Evolutionary conservation across 2,113 vertebrate species (phyloP), one percentile per base, ranked within the genome.

Genomic region (Monarcha castaneiventris): DNA sequence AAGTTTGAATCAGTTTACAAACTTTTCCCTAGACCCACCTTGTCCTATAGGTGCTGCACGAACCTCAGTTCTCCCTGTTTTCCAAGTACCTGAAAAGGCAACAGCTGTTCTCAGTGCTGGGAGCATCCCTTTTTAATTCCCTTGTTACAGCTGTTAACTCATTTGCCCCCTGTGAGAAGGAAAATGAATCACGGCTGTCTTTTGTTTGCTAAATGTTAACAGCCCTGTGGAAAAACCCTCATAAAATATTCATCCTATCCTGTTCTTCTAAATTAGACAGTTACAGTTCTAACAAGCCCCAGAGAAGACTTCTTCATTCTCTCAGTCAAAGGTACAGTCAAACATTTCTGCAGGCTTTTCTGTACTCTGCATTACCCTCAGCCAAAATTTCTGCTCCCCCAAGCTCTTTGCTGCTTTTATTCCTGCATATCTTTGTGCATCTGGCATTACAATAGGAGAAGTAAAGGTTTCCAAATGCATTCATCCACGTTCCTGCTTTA

Each of bases 201-300:
- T 95, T 94, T 93, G 79, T 95, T 97, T 94, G 87, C 69, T 95
- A 86, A 93, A 95, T 92, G 91, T 95, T 96, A 94, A 87, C 88
- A 97, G 91, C 74, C 75, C 76, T 81, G 72, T 91, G 93, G 95
- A 90, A 96, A 96, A 87, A 87, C 84, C 95, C 95, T 90, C 85
- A 95, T 96, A 97, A 97, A 94, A 96, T 97, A 97, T 97, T 96
- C 95, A 97, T 96, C 90, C 89, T 93, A 64, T 85, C 75, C 94
- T 78, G 44, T 46, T 96, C 37, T 67, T 94, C 73, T 93, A 90
- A 97, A 95, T 96, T 96, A 96, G 89, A 74, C 63, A 87, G 87
- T 75, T 96, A 95, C 55, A 94, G 92, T 92, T 94, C 91, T 89
- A 94, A 94, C 95, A 96, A 96, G 96, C 74, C 95, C 81, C 79